Evolutionary conservation across 2,888 invertebrate species (phyloP).

Genomic region (Caenorhabditis panamensis): DNA sequence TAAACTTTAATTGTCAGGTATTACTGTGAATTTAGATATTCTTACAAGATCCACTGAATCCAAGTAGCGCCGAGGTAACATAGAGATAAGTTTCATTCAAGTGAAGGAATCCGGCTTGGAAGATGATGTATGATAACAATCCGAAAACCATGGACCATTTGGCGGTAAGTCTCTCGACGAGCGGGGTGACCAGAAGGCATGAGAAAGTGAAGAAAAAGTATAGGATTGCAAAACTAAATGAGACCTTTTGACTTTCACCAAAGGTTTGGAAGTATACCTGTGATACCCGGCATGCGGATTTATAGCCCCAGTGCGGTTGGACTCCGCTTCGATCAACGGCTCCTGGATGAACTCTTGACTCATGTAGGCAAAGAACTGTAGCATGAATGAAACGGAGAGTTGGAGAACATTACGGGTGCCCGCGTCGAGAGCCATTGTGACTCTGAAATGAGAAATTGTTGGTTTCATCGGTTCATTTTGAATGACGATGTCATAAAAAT

Average conservation of each 20-base stretch:
- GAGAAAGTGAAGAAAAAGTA: slow-evolving; percentile 60
- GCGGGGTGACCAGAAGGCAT: slow-evolving; percentile 51
- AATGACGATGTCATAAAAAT: background rate
- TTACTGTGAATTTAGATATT: background rate
- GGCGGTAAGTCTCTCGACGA: slow-evolving; percentile 46
- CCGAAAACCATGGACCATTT: slow-evolving; percentile 62
- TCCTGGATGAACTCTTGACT: slow-evolving; percentile 62
- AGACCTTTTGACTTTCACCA: background rate
- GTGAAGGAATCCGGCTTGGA: slow-evolving; percentile 43
- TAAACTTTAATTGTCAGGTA: slow-evolving; percentile 10
- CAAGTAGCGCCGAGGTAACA: slow-evolving; percentile 37
- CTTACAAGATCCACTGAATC: slow-evolving; percentile 57
- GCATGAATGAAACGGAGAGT: slow-evolving; percentile 52
- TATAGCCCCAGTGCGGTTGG: slow-evolving; percentile 23
- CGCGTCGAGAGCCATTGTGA: slow-evolving; percentile 21
- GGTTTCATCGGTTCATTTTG: background rate
- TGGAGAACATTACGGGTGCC: slow-evolving; percentile 47
- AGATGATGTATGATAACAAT: slow-evolving; percentile 29
- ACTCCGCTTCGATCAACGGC: slow-evolving; percentile 49
- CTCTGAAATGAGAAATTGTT: no score
- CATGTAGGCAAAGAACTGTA: slow-evolving; percentile 60
- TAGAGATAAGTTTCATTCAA: slow-evolving; percentile 42
- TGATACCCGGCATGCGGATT: slow-evolving; percentile 59
- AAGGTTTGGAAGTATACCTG: slow-evolving; percentile 21
- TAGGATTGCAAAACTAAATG: slow-evolving; percentile 56